These are phyloP conservation scores for Yoshiicerus persimilis DNA, from an alignment of 1,140 invertebrate species.

Conservation along the genomic window DNA sequence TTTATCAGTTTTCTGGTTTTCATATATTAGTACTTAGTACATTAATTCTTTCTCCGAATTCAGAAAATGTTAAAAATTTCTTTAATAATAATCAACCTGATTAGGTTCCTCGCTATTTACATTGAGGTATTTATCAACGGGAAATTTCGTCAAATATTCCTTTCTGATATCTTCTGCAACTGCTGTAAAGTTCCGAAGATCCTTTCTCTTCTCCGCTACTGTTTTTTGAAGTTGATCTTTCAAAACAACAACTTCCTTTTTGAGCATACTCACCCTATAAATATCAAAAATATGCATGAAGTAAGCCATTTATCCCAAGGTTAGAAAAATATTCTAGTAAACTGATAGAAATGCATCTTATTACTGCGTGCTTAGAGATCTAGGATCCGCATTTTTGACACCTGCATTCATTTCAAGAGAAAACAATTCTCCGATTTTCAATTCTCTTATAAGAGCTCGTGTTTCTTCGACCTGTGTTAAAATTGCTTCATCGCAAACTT, in stretches of 20 bases:
- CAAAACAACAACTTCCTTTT: constrained; percentile 3
- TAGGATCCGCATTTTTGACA: neutral
- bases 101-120: neutral
- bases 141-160: neutral
- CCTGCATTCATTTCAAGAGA: constrained; percentile 15
- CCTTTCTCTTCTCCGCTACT: neutral
- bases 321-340: neutral
- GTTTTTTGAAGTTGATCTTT: neutral
- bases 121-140: neutral
- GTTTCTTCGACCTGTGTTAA: constrained; percentile 41
- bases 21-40: too few species aligned
- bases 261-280: neutral
- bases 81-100: neutral
- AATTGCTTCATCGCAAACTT: constrained; percentile 32
- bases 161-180: neutral
- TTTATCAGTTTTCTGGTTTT: too few species aligned
- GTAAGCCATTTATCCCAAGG: neutral
- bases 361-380: neutral
- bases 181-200: constrained; percentile 1
- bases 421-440: constrained; percentile 40
- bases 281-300: neutral
- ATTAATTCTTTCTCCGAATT: too few species aligned
- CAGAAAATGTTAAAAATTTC: too few species aligned
- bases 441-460: constrained; percentile 35
- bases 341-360: neutral